Percentiles rank a stretch among this genome's conserved stretches.
phyloP scores from a whole-genome alignment of 2,113 vertebrate species.

The Rhegmatorhina hoffmannsi region DNA sequence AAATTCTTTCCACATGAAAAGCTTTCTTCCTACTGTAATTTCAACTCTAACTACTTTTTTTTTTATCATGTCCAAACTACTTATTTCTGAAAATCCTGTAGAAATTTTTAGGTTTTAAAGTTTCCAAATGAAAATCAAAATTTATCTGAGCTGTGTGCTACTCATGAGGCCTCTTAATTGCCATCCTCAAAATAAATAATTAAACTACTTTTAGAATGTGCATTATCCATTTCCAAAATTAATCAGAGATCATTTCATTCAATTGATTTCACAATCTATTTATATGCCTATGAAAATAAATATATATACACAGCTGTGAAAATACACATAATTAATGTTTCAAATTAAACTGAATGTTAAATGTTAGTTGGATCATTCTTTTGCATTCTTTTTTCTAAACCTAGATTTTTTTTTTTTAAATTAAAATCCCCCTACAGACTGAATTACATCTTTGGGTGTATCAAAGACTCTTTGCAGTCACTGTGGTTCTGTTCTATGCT shows the following conservation, averaged over 20 bases:
- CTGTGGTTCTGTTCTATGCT: neutral
- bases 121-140: neutral
- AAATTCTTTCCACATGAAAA: neutral
- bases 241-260: neutral
- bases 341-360: neutral
- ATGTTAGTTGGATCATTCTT: neutral
- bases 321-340: neutral
- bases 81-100: neutral
- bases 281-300: neutral
- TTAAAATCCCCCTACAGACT: fast-evolving
- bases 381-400: neutral
- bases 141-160: neutral
- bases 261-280: neutral
- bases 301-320: neutral
- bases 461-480: neutral
- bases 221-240: neutral
- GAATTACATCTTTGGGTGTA: neutral
- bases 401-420: neutral
- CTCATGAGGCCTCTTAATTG: fast-evolving
- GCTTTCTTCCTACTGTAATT: neutral
- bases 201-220: neutral
- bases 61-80: neutral
- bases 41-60: neutral
- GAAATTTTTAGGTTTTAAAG: neutral
- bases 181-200: neutral